Conservation (phyloP, 2,888 invertebrate genomes). For the Amblyjoppa fuscipennis region DNA sequence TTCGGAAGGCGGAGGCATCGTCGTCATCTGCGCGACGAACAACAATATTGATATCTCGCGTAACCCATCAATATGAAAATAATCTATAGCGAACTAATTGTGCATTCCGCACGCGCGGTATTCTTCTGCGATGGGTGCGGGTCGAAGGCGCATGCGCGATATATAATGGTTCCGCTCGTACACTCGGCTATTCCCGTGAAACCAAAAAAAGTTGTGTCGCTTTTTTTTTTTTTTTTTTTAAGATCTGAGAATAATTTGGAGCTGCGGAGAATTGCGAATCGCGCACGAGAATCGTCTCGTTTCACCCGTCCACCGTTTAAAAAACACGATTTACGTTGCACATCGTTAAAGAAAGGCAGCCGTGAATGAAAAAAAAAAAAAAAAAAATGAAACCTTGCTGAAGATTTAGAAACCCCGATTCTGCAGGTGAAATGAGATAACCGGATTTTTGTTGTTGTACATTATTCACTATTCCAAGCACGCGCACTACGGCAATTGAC, state of each 20-base stretch:
- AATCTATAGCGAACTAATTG: constrained; percentile 10
- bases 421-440: not conserved
- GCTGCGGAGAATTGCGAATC: too few species aligned
- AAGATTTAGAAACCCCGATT: not conserved
- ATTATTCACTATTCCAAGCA: constrained; percentile 5
- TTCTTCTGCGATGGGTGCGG: constrained; percentile 13
- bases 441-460: constrained; percentile 36
- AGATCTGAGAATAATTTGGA: too few species aligned
- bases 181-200: not conserved
- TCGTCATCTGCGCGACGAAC: constrained; percentile 22
- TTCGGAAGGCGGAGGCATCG: not conserved
- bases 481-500: constrained; percentile 10
- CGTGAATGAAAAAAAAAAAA: not conserved
- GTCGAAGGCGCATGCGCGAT: constrained; percentile 6
- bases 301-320: too few species aligned
- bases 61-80: not conserved
- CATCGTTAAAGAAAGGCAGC: not conserved
- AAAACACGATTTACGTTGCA: not conserved
- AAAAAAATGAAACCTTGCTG: not conserved
- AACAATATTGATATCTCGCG: not conserved
- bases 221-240: not conserved
- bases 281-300: too few species aligned
- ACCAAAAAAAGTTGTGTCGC: constrained; percentile 23
- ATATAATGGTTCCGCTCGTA: not conserved
- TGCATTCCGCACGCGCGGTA: constrained; percentile 35